Evolutionary conservation across 1,140 invertebrate species (phyloP), one percentile per base, ranked within the genome.

Genomic region (Steinernema khuongi): DNA sequence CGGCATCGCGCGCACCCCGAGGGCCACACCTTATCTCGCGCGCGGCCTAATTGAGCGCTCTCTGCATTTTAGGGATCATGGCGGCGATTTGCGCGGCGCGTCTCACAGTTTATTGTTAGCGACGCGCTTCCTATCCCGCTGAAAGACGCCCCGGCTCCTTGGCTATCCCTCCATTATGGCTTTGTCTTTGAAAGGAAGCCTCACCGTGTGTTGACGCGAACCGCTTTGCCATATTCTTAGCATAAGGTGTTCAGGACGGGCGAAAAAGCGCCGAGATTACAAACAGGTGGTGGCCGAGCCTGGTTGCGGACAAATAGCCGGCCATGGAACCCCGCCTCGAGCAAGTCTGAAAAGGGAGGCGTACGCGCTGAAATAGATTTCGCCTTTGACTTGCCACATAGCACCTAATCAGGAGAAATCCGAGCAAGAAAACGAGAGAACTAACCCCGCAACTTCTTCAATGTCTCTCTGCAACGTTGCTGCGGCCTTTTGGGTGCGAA

Each of bases 321-420:
- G 14, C 11, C 7, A 22, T 22, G 50, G 50, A 22, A 60, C 50
- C 22, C 50, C 50, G 50, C 50, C 50, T 60, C 22, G 22, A 4
- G 11, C 50, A 22, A 22, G 50, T 22, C 22, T 60, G 11, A 60
- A 60, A 60, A 26, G 50, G 11, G 50, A 60, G 50, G 50, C 4
- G 19, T 60, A 60, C 50, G 50, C 50, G 50, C 50, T 60, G 50
- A 60, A 60, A 60, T 60, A 60, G 22, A 60, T 60, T 60, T 60
- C 50, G 50, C 50, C 22, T 60, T 60, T 60, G 50, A 60, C 50
- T 60, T n/a, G 50, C 50, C 7, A 60, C 50, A 60, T 22, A 60
- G 50, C 50, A 60, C 50, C 50, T 60, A 60, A 60, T 60, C 50
- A 60, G 50, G 50, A 26, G 50, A 60, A 60, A 60, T 60, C 50